Evolutionary conservation across 2,797 vertebrate species (phyloP), one percentile per base, ranked within the genome.

Genomic region (Melanotaenia maccullochi): DNA sequence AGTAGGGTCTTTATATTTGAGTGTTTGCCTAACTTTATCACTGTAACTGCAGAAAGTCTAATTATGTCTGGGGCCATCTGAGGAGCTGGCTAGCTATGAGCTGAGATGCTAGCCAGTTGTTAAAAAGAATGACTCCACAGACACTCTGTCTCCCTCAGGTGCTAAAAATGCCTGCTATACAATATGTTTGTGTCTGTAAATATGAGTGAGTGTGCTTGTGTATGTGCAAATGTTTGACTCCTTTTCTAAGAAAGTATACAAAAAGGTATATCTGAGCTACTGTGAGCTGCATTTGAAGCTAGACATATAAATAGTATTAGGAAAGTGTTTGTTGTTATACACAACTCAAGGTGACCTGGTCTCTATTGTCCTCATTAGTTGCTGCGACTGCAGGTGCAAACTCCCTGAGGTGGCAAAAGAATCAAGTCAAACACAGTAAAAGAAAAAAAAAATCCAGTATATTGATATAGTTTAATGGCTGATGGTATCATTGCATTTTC

Each of bases 21-120:
- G 78, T 83, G 81, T 90, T 87, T 84, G 76, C 73, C 65, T 32
- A 64, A 77, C 85, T 93, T 93, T 78, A 90, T 92, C 83, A 87
- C 79, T 84, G 75, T 83, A 58, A 71, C 68, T 61, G 25, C 77
- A 33, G 76, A 85, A 75, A 85, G 86, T 84, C 84, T 85, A 76
- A 87, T 87, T 85, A 82, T 86, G 81, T 82, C 32, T 16, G 35
- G 32, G 61, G 62, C 61, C 71, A 60, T 77, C 58, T 47, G 66
- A 86, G 68, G 56, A 77, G 68, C 62, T 64, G 65, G 57, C 71
- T 75, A 70, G 60, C 71, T 22, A 12, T 49, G 78, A 55, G 73
- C 66, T 59, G 65, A 74, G 71, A 72, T 38, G 61, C 59, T 51
- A 36, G 73, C 72, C 78, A 76, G 79, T 82, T 68, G 78, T 66